Evolutionary conservation across 2,113 vertebrate species (phyloP), one percentile per base, ranked within the genome.

Genomic region (Pimephales promelas): DNA sequence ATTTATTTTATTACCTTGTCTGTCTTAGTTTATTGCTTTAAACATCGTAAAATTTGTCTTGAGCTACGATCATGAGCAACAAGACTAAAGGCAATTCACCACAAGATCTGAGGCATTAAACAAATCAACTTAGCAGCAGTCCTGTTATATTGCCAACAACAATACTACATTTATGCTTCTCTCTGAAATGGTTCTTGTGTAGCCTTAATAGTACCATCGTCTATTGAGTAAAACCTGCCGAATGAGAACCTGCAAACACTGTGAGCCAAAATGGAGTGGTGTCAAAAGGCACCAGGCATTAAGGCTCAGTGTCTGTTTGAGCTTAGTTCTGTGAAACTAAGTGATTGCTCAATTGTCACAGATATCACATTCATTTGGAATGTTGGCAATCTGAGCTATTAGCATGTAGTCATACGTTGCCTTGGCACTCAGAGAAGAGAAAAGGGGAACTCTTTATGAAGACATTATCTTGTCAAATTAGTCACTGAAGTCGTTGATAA

Each of bases 401-500:
- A n/a, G 31, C 74, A 76, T 40, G 20, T 57, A 57, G 34, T 22
- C 20, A 11, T 76, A 22, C 1, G 5, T n/a, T n/a, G 28, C 34
- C 18, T 36, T 76, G 74, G 72, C 72, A 52, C 47, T 74, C 6
- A 49, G 26, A 74, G 47, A 74, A 52, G 47, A 52, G 47, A 52
- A 57, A 76, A 20, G 45, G 43, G 74, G 34, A 56, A 74, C 77
- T 49, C 68, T 79, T 77, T 74, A 82, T 86, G 70, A 83, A 81
- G 83, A 88, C 45, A 86, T 88, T 86, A 88, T 85, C 77, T 84
- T 85, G 83, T 85, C 49, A 79, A 77, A 84, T 88, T 82, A 85
- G 82, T 83, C 64, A 54, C 24, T 18, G 52, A 78, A 83, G 79
- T 56, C 31, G 49, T 28, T 45, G 7, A 24, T 66, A 61, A 47